phyloP scores from a whole-genome alignment of 2,888 invertebrate species.

The Nephrotoma guestfalica region DNA sequence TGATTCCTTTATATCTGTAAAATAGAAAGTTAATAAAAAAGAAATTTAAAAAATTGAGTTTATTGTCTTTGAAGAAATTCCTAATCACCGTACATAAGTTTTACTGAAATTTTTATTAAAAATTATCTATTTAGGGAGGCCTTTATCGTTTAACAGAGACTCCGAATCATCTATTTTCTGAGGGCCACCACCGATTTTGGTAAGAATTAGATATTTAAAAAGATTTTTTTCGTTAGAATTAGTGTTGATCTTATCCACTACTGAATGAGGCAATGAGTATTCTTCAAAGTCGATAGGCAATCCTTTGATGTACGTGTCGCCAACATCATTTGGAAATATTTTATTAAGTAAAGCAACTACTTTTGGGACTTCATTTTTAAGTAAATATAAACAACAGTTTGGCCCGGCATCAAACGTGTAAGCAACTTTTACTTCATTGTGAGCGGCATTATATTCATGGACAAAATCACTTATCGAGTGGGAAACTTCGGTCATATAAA shows the following conservation, averaged over 20 bases:
- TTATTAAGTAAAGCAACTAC: conserved; percentile 52
- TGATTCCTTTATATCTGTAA: neutral
- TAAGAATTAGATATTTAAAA: conserved; percentile 71
- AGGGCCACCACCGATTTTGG: conserved; percentile 71
- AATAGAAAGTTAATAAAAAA: neutral
- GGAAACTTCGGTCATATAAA: conserved; percentile 85
- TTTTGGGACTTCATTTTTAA: conserved; percentile 57
- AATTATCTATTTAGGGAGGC: conserved; percentile 28
- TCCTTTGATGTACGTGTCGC: conserved; percentile 41
- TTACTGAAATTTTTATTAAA: neutral
- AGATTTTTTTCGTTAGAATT: conserved; percentile 31
- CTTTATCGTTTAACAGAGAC: conserved; percentile 37
- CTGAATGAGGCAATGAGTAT: neutral
- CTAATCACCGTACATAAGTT: neutral
- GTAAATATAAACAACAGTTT: conserved; percentile 81
- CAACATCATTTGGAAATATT: conserved; percentile 49
- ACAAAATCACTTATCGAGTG: conserved; percentile 63
- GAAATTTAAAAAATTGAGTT: neutral
- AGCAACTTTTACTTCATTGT: conserved; percentile 56
- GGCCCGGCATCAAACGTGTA: conserved; percentile 99
- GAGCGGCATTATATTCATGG: conserved; percentile 64
- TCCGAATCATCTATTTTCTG: conserved; percentile 27
- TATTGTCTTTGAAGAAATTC: neutral
- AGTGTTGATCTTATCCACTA: neutral
- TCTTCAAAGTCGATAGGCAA: conserved; percentile 26